phyloP scores from a whole-genome alignment of 2,888 invertebrate species.

The Ichneumon xanthorius region DNA sequence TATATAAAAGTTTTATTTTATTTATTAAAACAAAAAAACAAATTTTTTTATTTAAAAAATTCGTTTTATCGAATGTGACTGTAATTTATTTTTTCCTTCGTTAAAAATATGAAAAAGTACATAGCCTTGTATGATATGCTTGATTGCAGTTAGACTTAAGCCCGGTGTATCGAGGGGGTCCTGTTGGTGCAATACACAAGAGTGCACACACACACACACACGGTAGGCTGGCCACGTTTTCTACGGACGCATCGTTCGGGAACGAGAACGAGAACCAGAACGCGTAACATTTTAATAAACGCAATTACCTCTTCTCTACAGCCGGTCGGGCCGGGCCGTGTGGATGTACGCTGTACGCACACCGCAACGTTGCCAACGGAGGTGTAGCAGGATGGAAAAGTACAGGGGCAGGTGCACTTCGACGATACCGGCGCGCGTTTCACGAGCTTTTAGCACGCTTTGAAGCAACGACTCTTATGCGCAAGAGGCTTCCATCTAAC shows the following conservation, averaged over 20 bases:
- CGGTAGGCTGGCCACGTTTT: slow-evolving; percentile 69
- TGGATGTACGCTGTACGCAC: slow-evolving; percentile 77
- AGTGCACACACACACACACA: slow-evolving; percentile 3
- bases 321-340: slow-evolving; percentile 45
- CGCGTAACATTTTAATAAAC: slow-evolving; percentile 85
- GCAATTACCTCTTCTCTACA: slow-evolving; percentile 77
- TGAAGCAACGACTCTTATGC: too few species aligned
- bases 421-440: slow-evolving; percentile 50
- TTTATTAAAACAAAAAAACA: too few species aligned
- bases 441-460: slow-evolving; percentile 30
- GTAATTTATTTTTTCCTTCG: too few species aligned
- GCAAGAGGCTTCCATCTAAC: too few species aligned
- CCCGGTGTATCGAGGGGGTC: not conserved
- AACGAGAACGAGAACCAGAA: slow-evolving; percentile 82
- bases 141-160: too few species aligned
- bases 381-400: slow-evolving; percentile 68
- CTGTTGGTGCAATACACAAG: not conserved
- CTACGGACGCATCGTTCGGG: slow-evolving; percentile 69
- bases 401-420: slow-evolving; percentile 62
- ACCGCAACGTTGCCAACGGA: slow-evolving; percentile 81
- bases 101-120: too few species aligned
- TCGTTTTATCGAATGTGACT: too few species aligned
- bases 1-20: too few species aligned
- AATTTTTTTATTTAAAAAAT: too few species aligned
- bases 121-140: too few species aligned